These are phyloP conservation scores for roundworm (Caenorhabditis elegans) DNA, from an alignment of 1,140 invertebrate genomes.

Conservation along the genomic window DNA sequence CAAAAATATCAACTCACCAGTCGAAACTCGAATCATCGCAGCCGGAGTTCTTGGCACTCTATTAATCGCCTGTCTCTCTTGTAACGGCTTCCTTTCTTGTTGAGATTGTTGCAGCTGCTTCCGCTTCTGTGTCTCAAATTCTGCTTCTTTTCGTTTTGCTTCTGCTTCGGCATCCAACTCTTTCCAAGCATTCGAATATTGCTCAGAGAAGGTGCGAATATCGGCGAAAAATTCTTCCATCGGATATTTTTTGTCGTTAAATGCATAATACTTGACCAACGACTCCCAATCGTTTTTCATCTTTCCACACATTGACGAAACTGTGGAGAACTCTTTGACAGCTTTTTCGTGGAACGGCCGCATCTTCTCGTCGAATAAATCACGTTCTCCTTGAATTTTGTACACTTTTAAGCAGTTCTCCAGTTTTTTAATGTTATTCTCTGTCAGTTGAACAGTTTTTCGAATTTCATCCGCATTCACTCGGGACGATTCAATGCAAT, in stretches of 20 bases:
- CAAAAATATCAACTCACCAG: slow-evolving; percentile 11
- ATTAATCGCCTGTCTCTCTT: not conserved
- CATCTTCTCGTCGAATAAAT: slow-evolving; percentile 48
- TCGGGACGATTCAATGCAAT: slow-evolving; percentile 73
- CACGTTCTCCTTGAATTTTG: slow-evolving; percentile 38
- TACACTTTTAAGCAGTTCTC: slow-evolving; percentile 49
- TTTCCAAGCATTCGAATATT: slow-evolving; percentile 86
- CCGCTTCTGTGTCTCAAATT: slow-evolving; percentile 77
- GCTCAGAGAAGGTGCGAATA: slow-evolving; percentile 90
- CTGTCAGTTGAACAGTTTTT: slow-evolving; percentile 38
- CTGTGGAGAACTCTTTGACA: slow-evolving; percentile 79
- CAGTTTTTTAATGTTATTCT: slow-evolving; percentile 17
- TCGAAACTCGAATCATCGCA: not conserved
- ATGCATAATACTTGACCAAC: slow-evolving; percentile 85
- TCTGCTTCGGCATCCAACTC: slow-evolving; percentile 76
- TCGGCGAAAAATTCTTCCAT: slow-evolving; percentile 95
- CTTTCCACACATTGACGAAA: slow-evolving; percentile 75
- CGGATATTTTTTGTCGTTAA: slow-evolving; percentile 88
- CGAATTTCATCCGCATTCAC: slow-evolving; percentile 56
- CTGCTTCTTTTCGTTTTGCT: slow-evolving; percentile 77
- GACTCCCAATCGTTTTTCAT: slow-evolving; percentile 83
- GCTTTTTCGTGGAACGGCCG: slow-evolving; percentile 77
- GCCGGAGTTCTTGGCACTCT: not conserved
- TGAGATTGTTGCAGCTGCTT: slow-evolving; percentile 73
- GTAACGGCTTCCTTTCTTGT: not conserved